These are phyloP conservation scores for Lagria hirta DNA, from an alignment of 2,888 invertebrate genomes.

Conservation along the genomic window DNA sequence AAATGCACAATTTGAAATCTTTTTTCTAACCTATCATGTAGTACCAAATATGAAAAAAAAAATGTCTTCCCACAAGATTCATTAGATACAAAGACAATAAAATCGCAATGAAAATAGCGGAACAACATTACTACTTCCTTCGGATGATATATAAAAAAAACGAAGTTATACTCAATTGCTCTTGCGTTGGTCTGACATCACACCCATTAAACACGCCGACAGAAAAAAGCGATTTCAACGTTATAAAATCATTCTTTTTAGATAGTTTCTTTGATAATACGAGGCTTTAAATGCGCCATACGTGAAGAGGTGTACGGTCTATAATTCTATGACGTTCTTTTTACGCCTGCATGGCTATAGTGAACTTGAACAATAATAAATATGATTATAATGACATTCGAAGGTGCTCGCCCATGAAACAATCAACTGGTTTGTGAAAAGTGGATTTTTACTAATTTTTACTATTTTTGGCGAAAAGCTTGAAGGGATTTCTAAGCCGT, in stretches of 20 bases:
- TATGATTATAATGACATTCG: slow-evolving; percentile 50
- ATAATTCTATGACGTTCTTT: slow-evolving; percentile 39
- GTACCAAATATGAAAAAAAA: slow-evolving; percentile 4
- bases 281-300: slow-evolving; percentile 31
- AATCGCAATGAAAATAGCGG: slow-evolving; percentile 30
- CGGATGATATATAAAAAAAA: slow-evolving; percentile 22
- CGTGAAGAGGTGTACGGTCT: slow-evolving; percentile 36
- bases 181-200: slow-evolving; percentile 29
- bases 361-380: slow-evolving; percentile 49
- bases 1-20: too few relatives aligned
- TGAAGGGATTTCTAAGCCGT: too few relatives aligned
- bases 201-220: slow-evolving; percentile 32
- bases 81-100: slow-evolving; percentile 13
- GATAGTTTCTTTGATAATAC: slow-evolving; percentile 37
- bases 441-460: neutral
- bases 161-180: slow-evolving; percentile 9
- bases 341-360: slow-evolving; percentile 42
- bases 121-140: slow-evolving; percentile 33
- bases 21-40: too few relatives aligned
- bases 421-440: slow-evolving; percentile 34
- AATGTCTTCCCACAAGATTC: slow-evolving; percentile 18
- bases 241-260: slow-evolving; percentile 28
- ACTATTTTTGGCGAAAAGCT: too few relatives aligned
- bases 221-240: slow-evolving; percentile 35
- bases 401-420: slow-evolving; percentile 49